Evolutionary conservation across 1,140 invertebrate species (phyloP).

Genomic region (Steinernema khuongi): DNA sequence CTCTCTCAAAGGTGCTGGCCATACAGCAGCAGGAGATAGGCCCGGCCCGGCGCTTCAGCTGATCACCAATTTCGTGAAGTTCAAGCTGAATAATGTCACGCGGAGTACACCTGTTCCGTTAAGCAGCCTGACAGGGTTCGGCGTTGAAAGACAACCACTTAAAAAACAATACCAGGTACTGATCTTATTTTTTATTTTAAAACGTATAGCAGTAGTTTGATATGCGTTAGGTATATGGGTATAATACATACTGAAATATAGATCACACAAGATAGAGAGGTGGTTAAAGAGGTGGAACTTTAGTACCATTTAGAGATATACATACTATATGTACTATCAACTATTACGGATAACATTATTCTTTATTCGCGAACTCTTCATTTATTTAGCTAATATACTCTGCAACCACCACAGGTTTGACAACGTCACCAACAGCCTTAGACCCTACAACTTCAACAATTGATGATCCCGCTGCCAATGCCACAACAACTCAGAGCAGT

Average conservation of each 20-base stretch:
- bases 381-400: not conserved
- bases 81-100: not conserved
- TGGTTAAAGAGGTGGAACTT: too few relatives aligned
- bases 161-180: not conserved
- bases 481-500: not conserved
- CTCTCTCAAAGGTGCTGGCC: constrained; percentile 60
- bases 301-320: too few relatives aligned
- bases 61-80: constrained; percentile 52
- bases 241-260: too few relatives aligned
- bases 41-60: constrained; percentile 60
- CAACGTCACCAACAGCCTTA: not conserved
- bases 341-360: too few relatives aligned
- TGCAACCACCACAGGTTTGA: not conserved
- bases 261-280: too few relatives aligned
- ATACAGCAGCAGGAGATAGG: constrained; percentile 64
- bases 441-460: not conserved
- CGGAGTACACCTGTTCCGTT: not conserved
- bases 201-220: too few relatives aligned
- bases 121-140: not conserved
- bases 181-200: not conserved
- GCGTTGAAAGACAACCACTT: not conserved
- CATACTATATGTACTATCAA: too few relatives aligned
- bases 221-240: too few relatives aligned
- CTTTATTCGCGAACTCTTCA: too few relatives aligned
- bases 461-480: too few relatives aligned